phyloP scores from a whole-genome alignment of 2,797 vertebrate genomes.

The Tapirus indicus region DNA sequence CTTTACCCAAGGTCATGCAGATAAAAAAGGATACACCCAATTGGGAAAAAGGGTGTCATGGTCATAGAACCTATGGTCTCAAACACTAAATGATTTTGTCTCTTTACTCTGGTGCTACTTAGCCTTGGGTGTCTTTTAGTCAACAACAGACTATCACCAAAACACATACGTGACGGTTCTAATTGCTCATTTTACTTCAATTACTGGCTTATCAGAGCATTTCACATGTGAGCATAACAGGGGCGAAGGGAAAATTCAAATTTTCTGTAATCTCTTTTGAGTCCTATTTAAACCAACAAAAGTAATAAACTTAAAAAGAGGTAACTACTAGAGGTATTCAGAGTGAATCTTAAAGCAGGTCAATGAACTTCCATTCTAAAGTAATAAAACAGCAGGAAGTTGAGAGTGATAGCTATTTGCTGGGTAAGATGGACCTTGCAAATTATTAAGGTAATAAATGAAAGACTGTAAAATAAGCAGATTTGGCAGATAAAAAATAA shows the following conservation, averaged over 20 bases:
- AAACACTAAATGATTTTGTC: neutral
- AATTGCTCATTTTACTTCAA: neutral
- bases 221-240: neutral
- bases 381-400: neutral
- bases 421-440: neutral
- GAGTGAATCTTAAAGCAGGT: neutral
- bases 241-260: neutral
- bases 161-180: neutral
- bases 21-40: neutral
- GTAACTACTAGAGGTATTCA: neutral
- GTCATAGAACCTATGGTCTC: neutral
- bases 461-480: neutral
- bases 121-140: neutral
- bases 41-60: neutral
- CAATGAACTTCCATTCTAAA: neutral
- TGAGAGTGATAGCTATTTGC: neutral
- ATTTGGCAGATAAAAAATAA: neutral
- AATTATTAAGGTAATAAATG: neutral
- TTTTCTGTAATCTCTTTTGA: neutral
- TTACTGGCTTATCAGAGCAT: neutral
- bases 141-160: neutral
- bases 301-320: neutral
- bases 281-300: neutral
- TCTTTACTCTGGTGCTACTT: neutral
- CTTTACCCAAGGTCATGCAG: neutral